Evolutionary conservation across 2,797 vertebrate genomes (phyloP), one percentile per base, ranked within the genome.

Genomic region (Falco biarmicus): DNA sequence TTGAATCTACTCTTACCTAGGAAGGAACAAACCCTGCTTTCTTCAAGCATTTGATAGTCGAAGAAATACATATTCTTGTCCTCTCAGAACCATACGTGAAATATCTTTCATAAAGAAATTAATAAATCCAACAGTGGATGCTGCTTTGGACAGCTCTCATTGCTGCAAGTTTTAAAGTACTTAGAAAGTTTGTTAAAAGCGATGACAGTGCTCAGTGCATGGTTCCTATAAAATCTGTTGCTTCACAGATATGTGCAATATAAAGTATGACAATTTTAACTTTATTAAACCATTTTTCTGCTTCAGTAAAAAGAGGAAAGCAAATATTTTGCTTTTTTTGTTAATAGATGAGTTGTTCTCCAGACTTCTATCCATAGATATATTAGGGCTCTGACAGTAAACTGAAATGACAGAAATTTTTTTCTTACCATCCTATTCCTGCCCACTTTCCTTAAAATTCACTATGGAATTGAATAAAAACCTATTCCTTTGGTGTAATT

Each of bases 351-450:
- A 13, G 22, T 50, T 53, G 5, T 70, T 80, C 53, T 57, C 6
- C 9, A 45, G 34, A 41, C 12, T 60, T 94, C 8, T 20, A 3
- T 80, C 24, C 4, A 6, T 68, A 22, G 17, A 17, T 73, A 5
- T 92, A 13, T 21, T 57, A 34, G 31, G 15, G 8, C 20, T 12
- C 7, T 71, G 34, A 43, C 10, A 43, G 21, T 48, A 53, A 74
- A 34, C 17, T 48, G 16, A 66, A 81, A 4, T 34, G 86, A 24
- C 8, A 77, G 18, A n/a, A 9, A 0, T 43, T 37, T 63, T 51
- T 81, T 69, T 79, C n/a, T 61, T 1, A 0, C 26, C 11, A 79
- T 12, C 1, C 6, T 76, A 0, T 65, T 37, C 6, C 28, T 4
- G 0, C 76, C 43, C 10, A 31, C 26, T 16, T 81, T 59, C n/a